Evolutionary conservation across 2,113 vertebrate species (phyloP).

Genomic region (Zosterops lateralis): DNA sequence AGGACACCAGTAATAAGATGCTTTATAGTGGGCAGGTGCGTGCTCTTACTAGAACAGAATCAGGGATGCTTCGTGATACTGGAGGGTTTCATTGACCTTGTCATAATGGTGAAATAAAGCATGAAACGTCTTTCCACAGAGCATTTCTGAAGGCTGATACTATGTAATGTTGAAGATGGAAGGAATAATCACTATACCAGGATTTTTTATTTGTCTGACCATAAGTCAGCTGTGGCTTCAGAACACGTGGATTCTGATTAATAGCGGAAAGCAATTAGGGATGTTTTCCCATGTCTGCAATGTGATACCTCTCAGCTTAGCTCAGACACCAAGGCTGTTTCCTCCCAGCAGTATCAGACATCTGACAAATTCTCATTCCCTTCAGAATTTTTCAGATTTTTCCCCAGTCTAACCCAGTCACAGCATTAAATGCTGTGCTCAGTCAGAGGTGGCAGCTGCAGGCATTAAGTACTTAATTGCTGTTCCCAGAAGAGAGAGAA

Average conservation of each 20-base stretch:
- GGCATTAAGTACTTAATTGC: not conserved
- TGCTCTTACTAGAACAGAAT: not conserved
- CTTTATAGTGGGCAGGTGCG: slow-evolving; percentile 94
- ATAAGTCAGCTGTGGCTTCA: not conserved
- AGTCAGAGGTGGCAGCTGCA: not conserved
- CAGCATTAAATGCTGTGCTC: not conserved
- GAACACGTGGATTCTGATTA: not conserved
- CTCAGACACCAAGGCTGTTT: fast-evolving
- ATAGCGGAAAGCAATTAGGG: not conserved
- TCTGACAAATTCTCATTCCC: not conserved
- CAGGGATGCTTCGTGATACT: not conserved
- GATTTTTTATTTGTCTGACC: not conserved
- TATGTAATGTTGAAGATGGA: not conserved
- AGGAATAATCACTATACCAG: not conserved
- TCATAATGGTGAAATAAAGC: not conserved
- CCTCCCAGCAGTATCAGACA: not conserved
- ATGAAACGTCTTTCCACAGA: not conserved
- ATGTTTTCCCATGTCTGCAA: not conserved
- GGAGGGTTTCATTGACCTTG: not conserved
- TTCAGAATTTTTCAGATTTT: not conserved
- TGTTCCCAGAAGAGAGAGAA: not conserved
- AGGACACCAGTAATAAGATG: slow-evolving; percentile 75
- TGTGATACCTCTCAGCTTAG: not conserved
- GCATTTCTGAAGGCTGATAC: not conserved
- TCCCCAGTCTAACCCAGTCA: not conserved